These are phyloP conservation scores for Pteronotus mesoamericanus DNA, from an alignment of 2,797 vertebrate genomes.

Conservation along the genomic window DNA sequence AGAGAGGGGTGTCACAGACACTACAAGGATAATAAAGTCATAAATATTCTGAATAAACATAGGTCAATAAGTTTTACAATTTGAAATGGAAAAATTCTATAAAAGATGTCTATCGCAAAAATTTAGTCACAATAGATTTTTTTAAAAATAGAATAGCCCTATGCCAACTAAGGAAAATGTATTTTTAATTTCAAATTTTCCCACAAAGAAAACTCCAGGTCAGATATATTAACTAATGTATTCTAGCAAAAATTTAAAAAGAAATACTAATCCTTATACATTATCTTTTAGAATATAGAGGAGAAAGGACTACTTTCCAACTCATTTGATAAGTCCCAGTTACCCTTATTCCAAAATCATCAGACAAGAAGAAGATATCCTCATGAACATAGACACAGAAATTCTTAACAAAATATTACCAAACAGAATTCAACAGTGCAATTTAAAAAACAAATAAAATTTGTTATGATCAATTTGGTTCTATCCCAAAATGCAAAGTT, in stretches of 20 bases:
- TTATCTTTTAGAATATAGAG: neutral
- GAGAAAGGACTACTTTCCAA: neutral
- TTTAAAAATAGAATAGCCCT: neutral
- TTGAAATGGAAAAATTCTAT: neutral
- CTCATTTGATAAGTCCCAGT: neutral
- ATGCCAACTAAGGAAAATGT: neutral
- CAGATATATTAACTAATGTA: neutral
- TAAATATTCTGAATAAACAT: neutral
- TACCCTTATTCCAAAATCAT: neutral
- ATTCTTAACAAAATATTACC: neutral
- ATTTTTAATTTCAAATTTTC: neutral
- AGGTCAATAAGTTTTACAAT: neutral
- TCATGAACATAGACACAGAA: neutral
- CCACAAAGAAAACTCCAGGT: neutral
- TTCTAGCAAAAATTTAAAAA: neutral
- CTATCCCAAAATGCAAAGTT: neutral
- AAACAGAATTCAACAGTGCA: neutral
- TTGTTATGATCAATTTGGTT: neutral
- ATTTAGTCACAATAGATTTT: neutral
- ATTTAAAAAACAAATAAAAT: neutral
- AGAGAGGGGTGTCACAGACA: neutral
- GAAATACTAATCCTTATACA: neutral
- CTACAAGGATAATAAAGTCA: neutral
- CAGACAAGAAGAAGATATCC: neutral
- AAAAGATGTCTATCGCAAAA: neutral